Conservation (phyloP, 2,797 vertebrate species). For the Xerus rutilus region DNA sequence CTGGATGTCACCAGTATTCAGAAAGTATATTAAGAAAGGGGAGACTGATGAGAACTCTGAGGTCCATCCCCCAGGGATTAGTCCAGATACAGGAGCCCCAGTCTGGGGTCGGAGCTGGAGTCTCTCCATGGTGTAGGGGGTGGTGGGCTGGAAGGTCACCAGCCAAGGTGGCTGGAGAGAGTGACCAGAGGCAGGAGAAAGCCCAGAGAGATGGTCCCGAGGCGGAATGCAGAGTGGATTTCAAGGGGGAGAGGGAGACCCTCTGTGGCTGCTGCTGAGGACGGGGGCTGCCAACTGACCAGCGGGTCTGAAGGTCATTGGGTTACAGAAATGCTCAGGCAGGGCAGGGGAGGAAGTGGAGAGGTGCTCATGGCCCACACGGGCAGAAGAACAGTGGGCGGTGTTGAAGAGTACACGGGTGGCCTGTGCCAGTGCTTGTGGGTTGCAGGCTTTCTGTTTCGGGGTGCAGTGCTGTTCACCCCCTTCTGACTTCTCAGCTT, state of each 20-base stretch:
- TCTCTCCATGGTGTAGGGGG: neutral
- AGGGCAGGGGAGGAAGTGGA: neutral
- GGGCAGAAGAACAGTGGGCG: neutral
- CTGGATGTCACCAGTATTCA: neutral
- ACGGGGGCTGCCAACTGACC: too few relatives aligned
- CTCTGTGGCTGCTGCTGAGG: neutral
- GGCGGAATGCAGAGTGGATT: neutral
- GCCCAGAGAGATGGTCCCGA: neutral
- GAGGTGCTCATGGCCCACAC: accelerated
- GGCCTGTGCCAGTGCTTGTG: neutral
- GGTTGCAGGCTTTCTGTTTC: neutral
- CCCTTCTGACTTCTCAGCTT: neutral
- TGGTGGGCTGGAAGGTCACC: neutral
- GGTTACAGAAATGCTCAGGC: neutral
- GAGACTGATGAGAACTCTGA: neutral
- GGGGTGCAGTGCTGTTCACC: neutral
- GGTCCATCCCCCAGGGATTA: neutral
- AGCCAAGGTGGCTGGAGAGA: neutral
- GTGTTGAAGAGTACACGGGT: neutral
- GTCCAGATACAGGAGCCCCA: neutral
- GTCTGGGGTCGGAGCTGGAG: neutral
- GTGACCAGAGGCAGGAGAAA: neutral
- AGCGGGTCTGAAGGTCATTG: neutral
- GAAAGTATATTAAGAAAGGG: neutral
- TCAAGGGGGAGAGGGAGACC: neutral